Base-by-base conservation (phyloP, 1,140 invertebrate genomes). In the Caenorhabditis remanei region DNA sequence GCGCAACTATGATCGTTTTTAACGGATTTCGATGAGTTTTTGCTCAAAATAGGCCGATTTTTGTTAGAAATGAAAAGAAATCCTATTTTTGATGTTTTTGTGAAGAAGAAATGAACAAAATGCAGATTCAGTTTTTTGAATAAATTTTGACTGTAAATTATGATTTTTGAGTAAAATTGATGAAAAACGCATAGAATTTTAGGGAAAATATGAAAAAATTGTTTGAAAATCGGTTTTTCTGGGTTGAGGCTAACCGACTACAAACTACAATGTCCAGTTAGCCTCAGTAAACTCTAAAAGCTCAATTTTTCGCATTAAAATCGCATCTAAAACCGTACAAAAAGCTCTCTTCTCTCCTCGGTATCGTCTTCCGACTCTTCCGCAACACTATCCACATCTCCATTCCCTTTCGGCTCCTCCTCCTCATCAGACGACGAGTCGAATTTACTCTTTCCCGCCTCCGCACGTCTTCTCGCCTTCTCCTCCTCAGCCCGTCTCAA, bases 401-500 rank as follows among this genome's bases (percentile, higher is more conserved):
- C 41, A 71, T 71, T 71, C 19, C 67, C 46, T 8, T 71, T 79
- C 46, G 13, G 24, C 71, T 50, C 43, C 7, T 50, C 46, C 46
- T 79, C 71, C 19, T 79, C 71, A 79, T 79, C 71, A 9, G 71
- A 79, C 11, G 71, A 79, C 21, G 71, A 79, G 24, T 79, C 71
- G n/a, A 87, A 87, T 63, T 84, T 87, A 8, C 58, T 21, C 24
- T 87, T 87, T 43, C 87, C 87, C 11, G 82, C 83, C n/a, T 61
- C 56, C 21, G 61, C 82, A 9, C 87, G 13, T 75, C 87, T 55
- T 50, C 84, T 84, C 5, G 61, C 58, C 41, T 53, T 84, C 24
- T 87, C 87, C 53, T 87, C 87, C n/a, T 87, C 87, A 1, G 83
- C 83, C 46, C 19, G 41, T 21, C 50, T 87, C n/a, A 87, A 19